Evolutionary conservation across 2,888 invertebrate genomes (phyloP).

Genomic region (Synergus itoensis): DNA sequence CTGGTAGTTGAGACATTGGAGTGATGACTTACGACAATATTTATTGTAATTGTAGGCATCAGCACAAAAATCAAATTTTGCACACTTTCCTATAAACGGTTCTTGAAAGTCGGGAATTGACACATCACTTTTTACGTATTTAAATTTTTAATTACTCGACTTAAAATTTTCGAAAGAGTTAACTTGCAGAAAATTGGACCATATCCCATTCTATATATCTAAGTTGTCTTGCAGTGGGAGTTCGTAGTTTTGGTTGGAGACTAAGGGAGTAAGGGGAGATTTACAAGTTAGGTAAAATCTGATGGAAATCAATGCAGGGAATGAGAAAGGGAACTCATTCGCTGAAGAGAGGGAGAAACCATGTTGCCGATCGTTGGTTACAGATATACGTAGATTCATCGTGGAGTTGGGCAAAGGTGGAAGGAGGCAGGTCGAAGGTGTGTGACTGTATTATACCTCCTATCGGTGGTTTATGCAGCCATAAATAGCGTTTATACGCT

Average conservation of each 20-base stretch:
- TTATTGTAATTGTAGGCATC: too few species aligned
- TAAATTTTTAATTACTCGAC: background rate
- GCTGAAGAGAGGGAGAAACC: conserved; percentile 50
- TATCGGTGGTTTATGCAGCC: conserved; percentile 74
- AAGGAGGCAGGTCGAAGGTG: conserved; percentile 59
- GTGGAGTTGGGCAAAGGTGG: conserved; percentile 39
- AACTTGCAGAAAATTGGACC: background rate
- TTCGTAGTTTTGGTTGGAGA: background rate
- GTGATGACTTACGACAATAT: too few species aligned
- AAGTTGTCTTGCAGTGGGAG: background rate
- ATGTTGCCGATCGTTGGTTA: conserved; percentile 65
- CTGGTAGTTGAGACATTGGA: too few species aligned
- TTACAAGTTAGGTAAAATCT: conserved; percentile 70
- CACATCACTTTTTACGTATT: background rate
- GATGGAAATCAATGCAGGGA: conserved; percentile 73
- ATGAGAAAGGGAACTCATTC: conserved; percentile 45
- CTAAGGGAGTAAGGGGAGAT: conserved; percentile 55
- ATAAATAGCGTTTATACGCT: conserved; percentile 76
- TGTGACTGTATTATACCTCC: conserved; percentile 71
- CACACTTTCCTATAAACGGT: too few species aligned
- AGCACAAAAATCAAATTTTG: too few species aligned
- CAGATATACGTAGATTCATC: conserved; percentile 64
- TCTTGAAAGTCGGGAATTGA: too few species aligned
- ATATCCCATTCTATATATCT: background rate
- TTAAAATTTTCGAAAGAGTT: background rate